Percentiles rank a stretch among this genome's conserved stretches.
Evolutionary conservation across 2,113 vertebrate genomes (phyloP).

Genomic region (Rhabdomys dilectus): DNA sequence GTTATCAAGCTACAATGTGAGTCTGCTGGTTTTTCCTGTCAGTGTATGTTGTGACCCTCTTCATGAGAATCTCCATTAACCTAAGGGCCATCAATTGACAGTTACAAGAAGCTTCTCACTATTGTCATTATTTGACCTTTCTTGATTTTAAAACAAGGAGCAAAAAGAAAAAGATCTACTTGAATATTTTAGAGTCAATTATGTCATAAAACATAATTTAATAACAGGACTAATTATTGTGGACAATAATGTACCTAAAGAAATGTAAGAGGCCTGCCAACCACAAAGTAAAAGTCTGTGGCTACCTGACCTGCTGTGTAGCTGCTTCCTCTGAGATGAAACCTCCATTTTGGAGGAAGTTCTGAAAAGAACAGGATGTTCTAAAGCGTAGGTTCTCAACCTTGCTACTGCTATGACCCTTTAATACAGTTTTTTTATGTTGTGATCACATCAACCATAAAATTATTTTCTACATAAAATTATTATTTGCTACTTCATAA

Average conservation of each 20-base stretch:
- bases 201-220: background rate
- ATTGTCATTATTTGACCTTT: background rate
- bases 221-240: background rate
- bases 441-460: background rate
- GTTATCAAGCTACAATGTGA: constrained; percentile 6
- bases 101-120: background rate
- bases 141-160: background rate
- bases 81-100: background rate
- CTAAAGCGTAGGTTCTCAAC: background rate
- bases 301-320: background rate
- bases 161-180: background rate
- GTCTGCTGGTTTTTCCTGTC: background rate
- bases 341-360: background rate
- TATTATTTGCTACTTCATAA: background rate
- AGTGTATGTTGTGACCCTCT: background rate
- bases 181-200: background rate
- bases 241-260: background rate
- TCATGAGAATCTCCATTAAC: background rate
- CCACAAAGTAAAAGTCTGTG: background rate
- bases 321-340: background rate
- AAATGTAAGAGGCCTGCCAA: background rate
- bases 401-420: background rate
- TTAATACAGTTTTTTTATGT: background rate
- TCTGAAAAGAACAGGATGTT: background rate
- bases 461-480: no score